These are phyloP conservation scores for Pocota personata DNA, from an alignment of 2,888 invertebrate genomes.

Conservation along the genomic window DNA sequence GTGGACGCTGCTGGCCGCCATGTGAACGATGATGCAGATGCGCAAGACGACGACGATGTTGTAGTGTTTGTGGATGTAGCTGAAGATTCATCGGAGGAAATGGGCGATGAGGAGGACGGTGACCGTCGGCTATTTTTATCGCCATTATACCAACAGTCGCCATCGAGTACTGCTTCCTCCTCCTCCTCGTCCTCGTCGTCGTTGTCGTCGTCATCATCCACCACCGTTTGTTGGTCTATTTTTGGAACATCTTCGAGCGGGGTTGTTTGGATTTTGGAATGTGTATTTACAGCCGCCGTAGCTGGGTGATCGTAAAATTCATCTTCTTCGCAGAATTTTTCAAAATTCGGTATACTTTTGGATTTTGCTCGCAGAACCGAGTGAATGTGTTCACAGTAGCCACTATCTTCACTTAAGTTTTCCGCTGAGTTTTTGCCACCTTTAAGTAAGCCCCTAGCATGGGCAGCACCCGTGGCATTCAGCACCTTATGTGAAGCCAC, in stretches of 20 bases:
- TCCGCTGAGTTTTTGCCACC: conserved; percentile 87
- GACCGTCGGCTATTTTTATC: conserved; percentile 76
- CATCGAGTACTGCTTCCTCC: conserved; percentile 48
- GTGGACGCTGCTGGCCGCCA: conserved; percentile 77
- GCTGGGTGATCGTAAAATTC: conserved; percentile 76
- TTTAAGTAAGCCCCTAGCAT: conserved; percentile 58
- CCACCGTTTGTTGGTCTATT: conserved; percentile 43
- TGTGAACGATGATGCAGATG: conserved; percentile 79
- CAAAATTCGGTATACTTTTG: conserved; percentile 83
- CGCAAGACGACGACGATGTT: conserved; percentile 76
- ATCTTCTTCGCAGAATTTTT: conserved; percentile 82
- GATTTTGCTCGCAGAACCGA: conserved; percentile 80
- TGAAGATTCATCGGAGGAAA: conserved; percentile 77
- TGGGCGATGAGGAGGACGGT: conserved; percentile 78
- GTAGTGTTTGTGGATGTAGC: conserved; percentile 73
- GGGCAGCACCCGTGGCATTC: conserved; percentile 20
- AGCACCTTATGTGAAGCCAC: conserved; percentile 74
- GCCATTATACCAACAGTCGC: conserved; percentile 71
- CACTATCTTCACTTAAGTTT: conserved; percentile 92
- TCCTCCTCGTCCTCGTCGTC: conserved; percentile 31
- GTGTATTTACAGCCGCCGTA: conserved; percentile 62
- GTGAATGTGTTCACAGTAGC: conserved; percentile 85
- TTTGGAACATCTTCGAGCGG: conserved; percentile 61
- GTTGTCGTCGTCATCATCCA: conserved; percentile 12
- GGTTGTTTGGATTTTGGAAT: conserved; percentile 78